Evolutionary conservation across 2,113 vertebrate species (phyloP), one percentile per base, ranked within the genome.

Genomic region (Rhabdomys dilectus): DNA sequence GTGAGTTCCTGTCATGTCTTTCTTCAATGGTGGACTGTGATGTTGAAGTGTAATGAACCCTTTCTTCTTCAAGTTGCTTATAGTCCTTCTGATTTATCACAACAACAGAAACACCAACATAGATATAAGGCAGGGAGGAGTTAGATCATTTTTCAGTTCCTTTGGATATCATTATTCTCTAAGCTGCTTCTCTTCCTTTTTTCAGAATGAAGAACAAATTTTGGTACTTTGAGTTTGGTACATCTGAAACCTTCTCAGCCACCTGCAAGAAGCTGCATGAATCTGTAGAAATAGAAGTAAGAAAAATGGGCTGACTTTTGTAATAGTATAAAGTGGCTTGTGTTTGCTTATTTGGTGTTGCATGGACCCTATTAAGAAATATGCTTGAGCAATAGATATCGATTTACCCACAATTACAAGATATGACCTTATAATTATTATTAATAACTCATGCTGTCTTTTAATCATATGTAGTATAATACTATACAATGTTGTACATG

Each of bases 141-240:
- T 96, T 96, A 97, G 96, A 92, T 31, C 36, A 16, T 22, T 78
- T 96, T 97, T 97, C 53, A 95, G n/a, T 51, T 42, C 10, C 39
- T 98, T 91, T 88, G 98, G 89, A 94, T 98, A 97, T 95, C 94
- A 97, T 98, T 96, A 97, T 96, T 98, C 94, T 94, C 95, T 98
- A 98, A 98, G 89, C 26, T 87, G 34, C 87, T 91, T 97, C 89
- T 98, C 97, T 87, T 95, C 87, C 96, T 98, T 98, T 76, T 96
- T 99, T 98, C 99, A 99, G 99, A 99, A 99, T 99, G 99, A 99
- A 99, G 99, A 99, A 99, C 97, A 99, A 99, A 98, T 99, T 99
- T 99, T 99, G 99, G 99, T 99, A 99, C 99, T 99, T 99, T 99
- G 99, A 99, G 98, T 99, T 99, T 96, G 99, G 99, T 97, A 99